Evolutionary conservation across 2,797 vertebrate genomes (phyloP).

Genomic region (Characodon lateralis): DNA sequence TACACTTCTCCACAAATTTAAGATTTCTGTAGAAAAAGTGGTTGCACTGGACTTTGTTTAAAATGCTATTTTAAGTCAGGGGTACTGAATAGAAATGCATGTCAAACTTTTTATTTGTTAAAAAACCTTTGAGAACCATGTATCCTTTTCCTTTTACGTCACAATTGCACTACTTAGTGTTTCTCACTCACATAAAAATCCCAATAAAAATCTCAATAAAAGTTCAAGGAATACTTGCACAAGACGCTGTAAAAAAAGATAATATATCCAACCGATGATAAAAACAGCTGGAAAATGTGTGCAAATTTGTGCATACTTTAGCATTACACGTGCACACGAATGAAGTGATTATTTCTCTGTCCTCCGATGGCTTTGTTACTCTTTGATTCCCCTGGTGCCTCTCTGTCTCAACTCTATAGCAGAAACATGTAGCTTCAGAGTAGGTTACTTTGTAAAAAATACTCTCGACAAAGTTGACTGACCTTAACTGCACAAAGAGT

Average conservation of each 20-base stretch:
- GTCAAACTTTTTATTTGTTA: background rate
- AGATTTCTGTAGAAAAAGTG: background rate
- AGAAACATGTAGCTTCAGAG: conserved; percentile 21
- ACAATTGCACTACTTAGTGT: too few species aligned
- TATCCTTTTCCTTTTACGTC: background rate
- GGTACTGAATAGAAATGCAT: background rate
- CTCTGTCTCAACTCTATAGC: conserved; percentile 16
- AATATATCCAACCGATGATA: background rate
- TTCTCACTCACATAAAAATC: background rate
- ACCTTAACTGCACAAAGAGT: background rate
- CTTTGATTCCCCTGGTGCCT: conserved; percentile 43
- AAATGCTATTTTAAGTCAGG: background rate
- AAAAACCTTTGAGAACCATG: background rate
- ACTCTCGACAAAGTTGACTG: background rate
- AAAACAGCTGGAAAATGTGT: background rate
- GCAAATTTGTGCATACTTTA: background rate
- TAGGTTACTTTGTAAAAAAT: conserved; percentile 11
- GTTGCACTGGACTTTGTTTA: background rate
- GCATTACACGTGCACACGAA: background rate
- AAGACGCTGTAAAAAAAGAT: background rate
- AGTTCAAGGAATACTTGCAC: background rate
- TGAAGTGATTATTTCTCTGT: background rate
- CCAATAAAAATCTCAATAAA: background rate
- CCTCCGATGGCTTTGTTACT: conserved; percentile 52
- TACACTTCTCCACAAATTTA: background rate